These are phyloP conservation scores for Hemicentrotus pulcherrimus DNA, from an alignment of 35 echinoderm and acorn worm species.

Conservation along the genomic window DNA sequence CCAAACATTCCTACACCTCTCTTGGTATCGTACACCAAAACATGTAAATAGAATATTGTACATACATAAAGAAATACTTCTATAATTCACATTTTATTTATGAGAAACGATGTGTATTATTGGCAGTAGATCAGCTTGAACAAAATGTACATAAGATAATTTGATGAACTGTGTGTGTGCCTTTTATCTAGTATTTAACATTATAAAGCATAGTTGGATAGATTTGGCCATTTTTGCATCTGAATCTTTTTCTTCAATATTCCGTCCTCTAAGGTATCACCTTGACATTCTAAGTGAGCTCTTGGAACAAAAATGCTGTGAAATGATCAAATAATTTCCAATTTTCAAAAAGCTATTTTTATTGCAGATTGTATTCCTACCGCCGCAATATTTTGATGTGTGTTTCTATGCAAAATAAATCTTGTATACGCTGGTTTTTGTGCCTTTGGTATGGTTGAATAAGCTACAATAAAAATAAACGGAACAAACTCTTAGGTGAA, in stretches of 20 bases:
- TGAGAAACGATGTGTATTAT: neutral
- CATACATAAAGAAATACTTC: neutral
- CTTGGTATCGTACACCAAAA: neutral
- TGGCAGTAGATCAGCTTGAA: neutral
- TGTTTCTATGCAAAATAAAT: neutral
- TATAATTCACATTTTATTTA: neutral
- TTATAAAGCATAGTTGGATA: neutral
- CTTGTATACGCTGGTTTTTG: neutral
- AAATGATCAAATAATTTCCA: neutral
- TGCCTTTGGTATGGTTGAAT: neutral
- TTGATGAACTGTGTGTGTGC: neutral
- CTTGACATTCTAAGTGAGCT: conserved; percentile 9
- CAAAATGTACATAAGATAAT: neutral
- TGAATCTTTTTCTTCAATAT: neutral
- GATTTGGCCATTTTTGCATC: neutral
- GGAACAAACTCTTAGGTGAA: neutral
- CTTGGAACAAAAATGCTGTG: neutral
- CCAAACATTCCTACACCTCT: neutral
- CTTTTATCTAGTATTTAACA: neutral
- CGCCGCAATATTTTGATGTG: neutral
- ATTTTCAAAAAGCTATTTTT: conserved; percentile 5
- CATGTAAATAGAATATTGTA: neutral
- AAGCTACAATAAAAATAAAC: neutral
- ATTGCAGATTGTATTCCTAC: neutral
- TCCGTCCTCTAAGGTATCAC: neutral